Evolutionary conservation across 2,113 vertebrate species (phyloP), one percentile per base, ranked within the genome.

Genomic region (Gymnocephalus cernua): DNA sequence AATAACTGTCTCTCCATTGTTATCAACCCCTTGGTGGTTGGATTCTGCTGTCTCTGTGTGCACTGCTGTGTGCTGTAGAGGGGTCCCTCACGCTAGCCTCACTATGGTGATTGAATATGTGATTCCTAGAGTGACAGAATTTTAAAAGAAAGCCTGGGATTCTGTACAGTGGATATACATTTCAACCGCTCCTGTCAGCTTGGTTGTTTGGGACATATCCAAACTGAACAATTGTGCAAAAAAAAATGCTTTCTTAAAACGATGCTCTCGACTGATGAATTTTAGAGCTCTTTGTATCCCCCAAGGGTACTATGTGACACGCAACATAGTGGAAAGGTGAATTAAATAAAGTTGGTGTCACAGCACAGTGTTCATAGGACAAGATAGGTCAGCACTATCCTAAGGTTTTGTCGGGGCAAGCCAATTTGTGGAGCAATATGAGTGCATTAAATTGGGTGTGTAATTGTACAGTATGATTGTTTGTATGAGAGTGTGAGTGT

Each of bases 211-310:
- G 51, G 75, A 88, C 54, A 41, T 45, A 70, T 54, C 53, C 12
- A 10, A 51, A 67, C 68, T 77, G 53, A 82, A 70, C 27, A 45
- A 50, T 19, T 63, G 77, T 45, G 78, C 76, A 45, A 64, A 62
- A 18, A 9, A 86, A 81, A 86, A 84, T 79, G 69, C 86, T 83
- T 86, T 85, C n/a, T 57, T 23, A 69, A 85, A 84, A 64, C 61
- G 53, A 86, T 41, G n/a, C 51, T 35, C 18, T 75, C 67, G 48
- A 82, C 85, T 70, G 79, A 88, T 87, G 73, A 62, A 88, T 80
- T 83, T 79, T 62, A 61, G 54, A 88, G 41, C n/a, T 51, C 2
- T 32, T 21, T 29, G 21, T 23, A 73, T 62, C 47, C 47, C 57
- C 32, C 6, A 25, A 54, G 66, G 88, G 44, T 51, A 56, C 11